Percentiles rank a stretch among this genome's conserved stretches.
These are phyloP conservation scores for Bugulina stolonifera DNA, from an alignment of 2,888 invertebrate species.

Conservation along the genomic window DNA sequence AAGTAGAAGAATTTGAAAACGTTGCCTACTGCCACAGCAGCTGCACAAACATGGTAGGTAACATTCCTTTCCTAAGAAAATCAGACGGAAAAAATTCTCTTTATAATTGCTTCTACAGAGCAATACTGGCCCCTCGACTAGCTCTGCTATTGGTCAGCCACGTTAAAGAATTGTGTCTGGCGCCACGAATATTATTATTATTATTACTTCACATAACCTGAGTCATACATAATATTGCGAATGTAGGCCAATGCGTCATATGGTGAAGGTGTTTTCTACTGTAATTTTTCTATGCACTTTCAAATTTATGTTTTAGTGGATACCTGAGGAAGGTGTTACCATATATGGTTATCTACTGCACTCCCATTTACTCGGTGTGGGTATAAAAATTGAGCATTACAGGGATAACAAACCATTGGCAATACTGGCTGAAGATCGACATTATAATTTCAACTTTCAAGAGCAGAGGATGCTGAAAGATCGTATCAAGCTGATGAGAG, in stretches of 20 bases:
- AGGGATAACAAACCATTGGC: conserved; percentile 35
- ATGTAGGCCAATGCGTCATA: no score
- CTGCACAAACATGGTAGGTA: conserved; percentile 69
- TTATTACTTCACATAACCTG: no score
- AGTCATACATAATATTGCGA: no score
- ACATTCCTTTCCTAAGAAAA: no score
- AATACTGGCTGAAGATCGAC: conserved; percentile 33
- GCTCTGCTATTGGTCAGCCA: no score
- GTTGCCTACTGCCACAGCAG: conserved; percentile 77
- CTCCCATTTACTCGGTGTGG: conserved; percentile 28
- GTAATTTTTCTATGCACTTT: no score
- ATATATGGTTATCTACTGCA: conserved; percentile 28
- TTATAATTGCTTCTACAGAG: no score
- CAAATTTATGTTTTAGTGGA: conserved; percentile 2
- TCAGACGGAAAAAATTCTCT: no score
- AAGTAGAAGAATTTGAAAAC: conserved; percentile 71
- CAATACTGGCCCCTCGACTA: no score
- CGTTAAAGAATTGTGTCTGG: no score
- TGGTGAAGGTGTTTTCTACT: no score
- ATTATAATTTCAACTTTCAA: conserved; percentile 35
- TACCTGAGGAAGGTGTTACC: conserved; percentile 26
- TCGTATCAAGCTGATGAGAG: not conserved
- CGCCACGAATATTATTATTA: no score
- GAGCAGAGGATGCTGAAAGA: not conserved
- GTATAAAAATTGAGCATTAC: conserved; percentile 33